A percentile compares a stretch with the other conserved stretches of the same genome.
phyloP scores from a whole-genome alignment of 2,797 vertebrate genomes.

The Delichon dasypus region DNA sequence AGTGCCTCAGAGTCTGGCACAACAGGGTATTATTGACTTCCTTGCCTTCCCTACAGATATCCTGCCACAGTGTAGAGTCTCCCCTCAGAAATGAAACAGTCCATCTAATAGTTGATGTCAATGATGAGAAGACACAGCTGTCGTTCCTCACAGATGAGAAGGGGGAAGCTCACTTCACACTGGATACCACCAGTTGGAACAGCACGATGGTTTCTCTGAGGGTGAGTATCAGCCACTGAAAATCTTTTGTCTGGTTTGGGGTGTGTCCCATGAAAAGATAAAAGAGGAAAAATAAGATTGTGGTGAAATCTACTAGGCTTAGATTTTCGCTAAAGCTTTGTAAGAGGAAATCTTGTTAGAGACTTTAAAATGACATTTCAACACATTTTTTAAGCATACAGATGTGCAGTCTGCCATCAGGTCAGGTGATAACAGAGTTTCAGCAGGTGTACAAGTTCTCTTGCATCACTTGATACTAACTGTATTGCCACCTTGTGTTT shows the following conservation, averaged over 20 bases:
- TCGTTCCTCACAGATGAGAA: slow-evolving; percentile 43
- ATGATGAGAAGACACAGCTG: neutral
- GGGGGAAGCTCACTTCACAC: slow-evolving; percentile 40
- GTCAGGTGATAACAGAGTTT: neutral
- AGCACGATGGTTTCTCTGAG: slow-evolving; percentile 20
- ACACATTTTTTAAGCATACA: neutral
- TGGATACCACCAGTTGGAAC: slow-evolving; percentile 54
- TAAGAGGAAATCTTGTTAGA: neutral
- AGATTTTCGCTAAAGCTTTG: neutral
- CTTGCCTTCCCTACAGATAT: slow-evolving; percentile 12
- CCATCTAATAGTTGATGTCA: neutral
- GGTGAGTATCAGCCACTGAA: neutral
- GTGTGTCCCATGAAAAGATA: neutral
- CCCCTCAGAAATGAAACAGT: slow-evolving; percentile 5
- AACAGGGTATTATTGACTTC: neutral
- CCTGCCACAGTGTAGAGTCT: accelerated
- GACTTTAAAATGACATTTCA: neutral
- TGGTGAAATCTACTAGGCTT: neutral
- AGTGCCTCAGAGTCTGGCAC: neutral
- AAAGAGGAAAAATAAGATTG: neutral
- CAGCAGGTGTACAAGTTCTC: neutral
- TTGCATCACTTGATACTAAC: neutral
- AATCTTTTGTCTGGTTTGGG: neutral
- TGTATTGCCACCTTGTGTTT: neutral
- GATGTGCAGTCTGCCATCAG: neutral